Base-by-base conservation (phyloP, 2,797 vertebrate genomes). In the Enteromius paludinosus region DNA sequence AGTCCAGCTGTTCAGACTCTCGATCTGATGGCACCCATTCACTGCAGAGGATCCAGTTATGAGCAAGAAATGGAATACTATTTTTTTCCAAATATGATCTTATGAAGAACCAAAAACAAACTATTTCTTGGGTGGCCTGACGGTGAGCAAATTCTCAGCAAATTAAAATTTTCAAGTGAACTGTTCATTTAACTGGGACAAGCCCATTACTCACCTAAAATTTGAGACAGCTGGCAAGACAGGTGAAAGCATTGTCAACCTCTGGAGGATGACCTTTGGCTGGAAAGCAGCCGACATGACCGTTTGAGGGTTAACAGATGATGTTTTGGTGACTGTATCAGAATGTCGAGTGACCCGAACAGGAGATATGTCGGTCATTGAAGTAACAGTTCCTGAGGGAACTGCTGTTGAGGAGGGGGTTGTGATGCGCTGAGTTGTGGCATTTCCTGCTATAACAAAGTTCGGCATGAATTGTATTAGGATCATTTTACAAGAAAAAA, bases 221-320 rank as follows among this genome's bases (percentile, higher is more conserved):
- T 17, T 5, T 61, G 68, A n/a, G 1, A 5, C 45, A 33, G 4
- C 52, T 30, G 41, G 54, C 0, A 11, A 35, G 25, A 62, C 2
- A 3, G 70, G 18, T 12, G n/a, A 33, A 3, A 83, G 30, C 8
- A 38, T 17, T 3, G 25, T 9, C 10, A 85, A n/a, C 35, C 65
- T 85, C 28, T 56, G 52, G 41, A 86, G 84, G 15, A 85, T 20
- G 12, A 88, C n/a, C 41, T 54, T 81, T 1, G 85, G 85, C 56
- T 88, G 85, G 5, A 54, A 81, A 3, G 45, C 6, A 2, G 45
- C 7, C 1, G 62, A 45, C 4, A 5, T 52, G 28, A 65, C 9
- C 5, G 8, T 74, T 59, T 81, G 33, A 33, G 5, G 59, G 15
- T 2, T 17, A n/a, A 38, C 8, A 41, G 59, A 61, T 20, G 43